Evolutionary conservation across 2,888 invertebrate species (phyloP).

Genomic region (Antheraea assamensis): DNA sequence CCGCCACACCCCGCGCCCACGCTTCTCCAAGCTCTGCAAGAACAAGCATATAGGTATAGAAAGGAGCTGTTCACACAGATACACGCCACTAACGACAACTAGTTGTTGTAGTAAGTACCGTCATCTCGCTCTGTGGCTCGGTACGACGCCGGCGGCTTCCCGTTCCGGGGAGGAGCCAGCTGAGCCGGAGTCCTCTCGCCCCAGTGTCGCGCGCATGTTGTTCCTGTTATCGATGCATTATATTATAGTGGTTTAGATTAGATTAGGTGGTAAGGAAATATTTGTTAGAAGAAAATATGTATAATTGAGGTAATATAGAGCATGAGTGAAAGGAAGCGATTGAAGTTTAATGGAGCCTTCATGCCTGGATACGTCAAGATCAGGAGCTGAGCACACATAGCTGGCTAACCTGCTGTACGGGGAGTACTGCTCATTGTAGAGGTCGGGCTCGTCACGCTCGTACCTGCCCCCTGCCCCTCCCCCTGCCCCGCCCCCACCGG

Average conservation of each 20-base stretch:
- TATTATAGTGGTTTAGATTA: background rate
- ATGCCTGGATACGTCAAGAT: background rate
- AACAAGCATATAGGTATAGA: slow-evolving; percentile 4
- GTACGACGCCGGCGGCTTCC: slow-evolving; percentile 58
- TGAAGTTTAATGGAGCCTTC: background rate
- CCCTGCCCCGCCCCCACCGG: slow-evolving; percentile 28
- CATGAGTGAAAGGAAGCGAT: too few relatives aligned
- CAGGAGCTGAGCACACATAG: background rate
- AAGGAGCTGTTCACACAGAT: background rate
- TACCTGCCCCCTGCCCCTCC: slow-evolving; percentile 43
- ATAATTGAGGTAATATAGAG: too few relatives aligned
- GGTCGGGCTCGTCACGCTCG: slow-evolving; percentile 69
- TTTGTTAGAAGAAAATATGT: background rate
- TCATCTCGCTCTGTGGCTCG: slow-evolving; percentile 55
- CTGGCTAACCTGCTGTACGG: slow-evolving; percentile 62
- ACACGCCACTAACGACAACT: background rate
- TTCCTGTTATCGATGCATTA: slow-evolving; percentile 33
- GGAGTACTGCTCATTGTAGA: slow-evolving; percentile 71
- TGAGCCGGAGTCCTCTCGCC: slow-evolving; percentile 71
- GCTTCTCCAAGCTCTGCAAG: slow-evolving; percentile 78
- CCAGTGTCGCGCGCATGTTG: slow-evolving; percentile 45
- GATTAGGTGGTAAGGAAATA: too few relatives aligned
- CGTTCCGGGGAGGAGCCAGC: slow-evolving; percentile 75
- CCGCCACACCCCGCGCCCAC: slow-evolving; percentile 89
- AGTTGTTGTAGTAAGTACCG: slow-evolving; percentile 36